Base-by-base conservation (phyloP, 2,113 vertebrate genomes). In the Chunga burmeisteri region DNA sequence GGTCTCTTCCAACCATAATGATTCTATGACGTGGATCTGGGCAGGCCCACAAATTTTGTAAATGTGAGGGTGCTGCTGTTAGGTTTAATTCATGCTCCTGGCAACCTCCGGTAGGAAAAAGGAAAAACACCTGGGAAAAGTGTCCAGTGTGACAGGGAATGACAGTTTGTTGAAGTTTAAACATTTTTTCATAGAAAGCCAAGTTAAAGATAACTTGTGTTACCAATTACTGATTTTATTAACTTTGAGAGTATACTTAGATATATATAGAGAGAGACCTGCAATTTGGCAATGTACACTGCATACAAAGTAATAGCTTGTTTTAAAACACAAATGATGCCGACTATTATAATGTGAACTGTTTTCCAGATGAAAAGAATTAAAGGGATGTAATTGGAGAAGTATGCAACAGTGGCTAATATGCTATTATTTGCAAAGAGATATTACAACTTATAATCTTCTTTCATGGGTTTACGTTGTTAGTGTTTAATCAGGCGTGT, bases 371-470 rank as follows among this genome's bases (percentile, higher is more conserved):
- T 93, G 94, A 95, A 97, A 96, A 92, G 97, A 97, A 97, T 97
- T 97, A 98, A 95, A 96, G 94, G 95, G 90, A 96, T 90, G 86
- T 97, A 97, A 98, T 97, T 98, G 97, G 95, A 97, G 97, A 96
- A 94, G 96, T 93, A 88, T 68, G 91, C 95, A 97, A 96, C 88
- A 96, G 97, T 97, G 96, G 95, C 97, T 98, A 96, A 97, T 96
- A 93, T 86, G 96, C 91, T 95, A 97, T 97, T 98, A 93, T 96
- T 98, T 90, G 96, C 81, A 95, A 97, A 97, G 94, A 97, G 96
- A 96, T 96, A 96, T 97, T 96, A 93, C 97, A 98, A 97, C 95
- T 98, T 98, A 96, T 97, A 96, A 98, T 98, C 98, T 98, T 97
- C 97, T 97, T 96, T 95, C 93, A 53, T 65, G 95, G 96, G 94